Conservation (phyloP, 2,797 vertebrate species). For the Alfaro cultratus region DNA sequence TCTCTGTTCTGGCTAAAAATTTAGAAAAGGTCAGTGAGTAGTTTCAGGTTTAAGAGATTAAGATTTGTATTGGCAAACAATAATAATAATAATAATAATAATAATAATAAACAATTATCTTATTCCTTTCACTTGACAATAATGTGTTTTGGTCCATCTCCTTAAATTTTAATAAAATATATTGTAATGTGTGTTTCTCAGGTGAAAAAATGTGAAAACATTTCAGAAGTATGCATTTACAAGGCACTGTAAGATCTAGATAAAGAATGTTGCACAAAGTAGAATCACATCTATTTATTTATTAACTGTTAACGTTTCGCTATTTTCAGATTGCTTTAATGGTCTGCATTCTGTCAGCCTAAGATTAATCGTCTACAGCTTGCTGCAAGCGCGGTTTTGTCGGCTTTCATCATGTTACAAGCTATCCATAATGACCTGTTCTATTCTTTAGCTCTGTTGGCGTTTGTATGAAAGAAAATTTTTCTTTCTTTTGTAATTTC, state of each 20-base stretch:
- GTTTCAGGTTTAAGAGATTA: too few species aligned
- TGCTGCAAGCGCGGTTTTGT: neutral
- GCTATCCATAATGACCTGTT: neutral
- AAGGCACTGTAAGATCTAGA: neutral
- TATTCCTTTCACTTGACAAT: neutral
- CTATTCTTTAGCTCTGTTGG: neutral
- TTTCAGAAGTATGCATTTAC: neutral
- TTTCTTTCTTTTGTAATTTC: conserved; percentile 23
- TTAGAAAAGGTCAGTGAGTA: too few species aligned
- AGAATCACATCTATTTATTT: neutral
- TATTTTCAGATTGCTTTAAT: neutral
- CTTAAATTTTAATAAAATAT: neutral
- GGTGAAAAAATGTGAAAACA: neutral
- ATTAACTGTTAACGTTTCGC: neutral
- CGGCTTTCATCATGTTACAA: neutral
- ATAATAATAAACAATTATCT: neutral
- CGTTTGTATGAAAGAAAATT: conserved; percentile 7
- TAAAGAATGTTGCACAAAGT: neutral
- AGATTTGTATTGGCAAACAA: too few species aligned
- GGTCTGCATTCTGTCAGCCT: neutral
- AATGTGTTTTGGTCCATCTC: neutral
- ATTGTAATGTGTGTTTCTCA: neutral
- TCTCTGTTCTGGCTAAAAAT: too few species aligned
- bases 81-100: too few species aligned
- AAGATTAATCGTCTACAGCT: too few species aligned